Evolutionary conservation across 1,140 invertebrate genomes (phyloP).

Genomic region (Trachelipus rathkii): DNA sequence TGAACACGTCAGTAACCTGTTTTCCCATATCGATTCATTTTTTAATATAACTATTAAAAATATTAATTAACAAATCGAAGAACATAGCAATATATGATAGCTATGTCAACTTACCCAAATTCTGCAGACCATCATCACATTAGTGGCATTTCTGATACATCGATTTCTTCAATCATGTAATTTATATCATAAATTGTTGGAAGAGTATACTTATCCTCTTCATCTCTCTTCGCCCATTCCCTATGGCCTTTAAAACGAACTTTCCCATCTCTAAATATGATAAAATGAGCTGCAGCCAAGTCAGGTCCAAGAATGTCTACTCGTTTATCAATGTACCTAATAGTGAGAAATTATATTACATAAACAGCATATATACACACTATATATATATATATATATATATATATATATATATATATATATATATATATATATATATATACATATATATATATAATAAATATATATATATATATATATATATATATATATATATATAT

Average conservation of each 20-base stretch:
- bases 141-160: conserved; percentile 60
- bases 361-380: too few species aligned
- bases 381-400: too few species aligned
- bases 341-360: too few species aligned
- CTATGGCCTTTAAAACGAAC: conserved; percentile 61
- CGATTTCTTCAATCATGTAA: conserved; percentile 63
- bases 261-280: conserved; percentile 62
- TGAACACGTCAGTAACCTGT: too few species aligned
- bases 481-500: too few species aligned
- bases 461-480: too few species aligned
- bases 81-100: conserved; percentile 3
- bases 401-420: too few species aligned
- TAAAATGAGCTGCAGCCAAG: conserved; percentile 68
- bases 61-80: too few species aligned
- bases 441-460: too few species aligned
- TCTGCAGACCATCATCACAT: conserved; percentile 68
- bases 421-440: too few species aligned
- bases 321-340: conserved; percentile 52
- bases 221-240: conserved; percentile 51
- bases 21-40: too few species aligned
- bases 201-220: conserved; percentile 52
- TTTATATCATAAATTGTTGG: conserved; percentile 56
- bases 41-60: too few species aligned
- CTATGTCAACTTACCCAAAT: conserved; percentile 55
- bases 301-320: conserved; percentile 59